phyloP scores from a whole-genome alignment of 2,888 invertebrate genomes.

The Orthosia incerta region DNA sequence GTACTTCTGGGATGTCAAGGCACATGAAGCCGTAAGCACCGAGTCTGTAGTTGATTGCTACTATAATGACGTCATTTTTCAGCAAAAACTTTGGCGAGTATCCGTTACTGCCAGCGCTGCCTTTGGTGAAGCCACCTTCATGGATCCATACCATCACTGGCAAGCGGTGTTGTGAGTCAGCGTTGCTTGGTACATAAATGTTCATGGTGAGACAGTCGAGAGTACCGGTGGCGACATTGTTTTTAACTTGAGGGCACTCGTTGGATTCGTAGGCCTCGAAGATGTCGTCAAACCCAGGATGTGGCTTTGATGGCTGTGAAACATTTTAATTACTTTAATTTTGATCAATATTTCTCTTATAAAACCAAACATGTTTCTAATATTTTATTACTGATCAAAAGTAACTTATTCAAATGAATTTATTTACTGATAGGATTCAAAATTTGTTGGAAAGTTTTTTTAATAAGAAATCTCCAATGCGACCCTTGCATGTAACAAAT shows the following conservation, averaged over 20 bases:
- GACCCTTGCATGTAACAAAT: not conserved
- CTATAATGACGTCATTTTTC: slow-evolving; percentile 46
- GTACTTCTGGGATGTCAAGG: slow-evolving; percentile 62
- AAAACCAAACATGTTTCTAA: not conserved
- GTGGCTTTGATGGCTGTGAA: slow-evolving; percentile 29
- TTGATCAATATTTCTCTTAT: not conserved
- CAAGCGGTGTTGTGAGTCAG: slow-evolving; percentile 27
- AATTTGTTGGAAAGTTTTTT: too few species aligned
- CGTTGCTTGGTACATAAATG: slow-evolving; percentile 63
- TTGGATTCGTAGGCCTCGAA: slow-evolving; percentile 64
- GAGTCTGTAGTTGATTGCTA: slow-evolving; percentile 55
- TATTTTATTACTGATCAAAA: too few species aligned
- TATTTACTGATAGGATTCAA: too few species aligned
- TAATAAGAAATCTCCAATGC: too few species aligned
- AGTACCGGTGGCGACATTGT: slow-evolving; percentile 37
- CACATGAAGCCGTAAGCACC: slow-evolving; percentile 71
- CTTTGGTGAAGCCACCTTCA: slow-evolving; percentile 42
- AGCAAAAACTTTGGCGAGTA: slow-evolving; percentile 31
- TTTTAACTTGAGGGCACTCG: slow-evolving; percentile 59
- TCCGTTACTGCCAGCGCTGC: slow-evolving; percentile 20
- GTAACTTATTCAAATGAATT: too few species aligned
- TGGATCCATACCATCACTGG: slow-evolving; percentile 58
- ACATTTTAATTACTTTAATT: not conserved
- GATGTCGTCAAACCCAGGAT: slow-evolving; percentile 50
- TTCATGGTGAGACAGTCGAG: slow-evolving; percentile 64